Percentiles rank a stretch among this genome's conserved stretches.
These are phyloP conservation scores for Tupiocoris notatus DNA, from an alignment of 2,888 invertebrate genomes.

Conservation along the genomic window DNA sequence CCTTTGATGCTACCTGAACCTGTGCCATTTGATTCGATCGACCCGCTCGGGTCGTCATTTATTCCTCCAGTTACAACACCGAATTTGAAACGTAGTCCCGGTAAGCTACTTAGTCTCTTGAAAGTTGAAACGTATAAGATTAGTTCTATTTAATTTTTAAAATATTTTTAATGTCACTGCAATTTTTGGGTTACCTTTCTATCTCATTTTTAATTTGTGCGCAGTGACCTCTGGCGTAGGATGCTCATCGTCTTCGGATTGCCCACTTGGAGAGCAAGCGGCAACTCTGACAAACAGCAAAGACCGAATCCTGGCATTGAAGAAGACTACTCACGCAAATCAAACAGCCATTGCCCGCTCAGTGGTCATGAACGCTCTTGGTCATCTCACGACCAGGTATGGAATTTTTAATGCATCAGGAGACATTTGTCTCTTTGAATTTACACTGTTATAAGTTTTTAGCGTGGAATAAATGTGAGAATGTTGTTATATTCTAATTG, in stretches of 20 bases:
- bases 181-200: too few relatives aligned
- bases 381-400: conserved; percentile 45
- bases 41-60: conserved; percentile 59
- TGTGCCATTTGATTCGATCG: conserved; percentile 57
- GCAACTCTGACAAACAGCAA: conserved; percentile 55
- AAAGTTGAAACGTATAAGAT: too few relatives aligned
- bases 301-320: conserved; percentile 58
- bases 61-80: conserved; percentile 54
- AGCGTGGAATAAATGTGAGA: too few relatives aligned
- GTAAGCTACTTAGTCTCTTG: too few relatives aligned
- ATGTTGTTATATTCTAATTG: too few relatives aligned
- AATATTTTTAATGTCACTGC: too few relatives aligned
- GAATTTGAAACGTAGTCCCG: neutral
- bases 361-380: conserved; percentile 60
- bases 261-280: conserved; percentile 59
- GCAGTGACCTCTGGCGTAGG: neutral
- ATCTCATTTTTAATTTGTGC: too few relatives aligned
- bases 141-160: too few relatives aligned
- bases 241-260: conserved; percentile 40
- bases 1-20: conserved; percentile 53
- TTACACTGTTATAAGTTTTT: too few relatives aligned
- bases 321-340: conserved; percentile 57
- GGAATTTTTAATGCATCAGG: neutral
- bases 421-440: neutral
- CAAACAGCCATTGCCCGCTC: conserved; percentile 60